Percentiles rank a stretch among this genome's conserved stretches.
Conservation (phyloP, 2,113 vertebrate genomes). For the Lepisosteus oculatus region DNA sequence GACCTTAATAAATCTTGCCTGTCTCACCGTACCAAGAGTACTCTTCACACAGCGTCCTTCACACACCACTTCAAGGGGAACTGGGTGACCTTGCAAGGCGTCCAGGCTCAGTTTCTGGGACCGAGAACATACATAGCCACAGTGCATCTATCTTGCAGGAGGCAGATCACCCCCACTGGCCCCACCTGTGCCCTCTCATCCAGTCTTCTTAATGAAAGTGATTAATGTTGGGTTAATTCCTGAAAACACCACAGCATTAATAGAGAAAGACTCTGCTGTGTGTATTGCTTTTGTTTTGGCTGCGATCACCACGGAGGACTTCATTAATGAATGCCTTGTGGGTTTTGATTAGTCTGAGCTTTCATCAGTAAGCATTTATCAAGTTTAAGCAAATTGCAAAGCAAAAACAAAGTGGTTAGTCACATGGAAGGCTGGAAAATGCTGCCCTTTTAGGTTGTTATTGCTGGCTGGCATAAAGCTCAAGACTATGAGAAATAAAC, state of each 20-base stretch:
- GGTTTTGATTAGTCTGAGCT: too few relatives aligned
- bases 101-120: conserved; percentile 54
- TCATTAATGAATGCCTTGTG: too few relatives aligned
- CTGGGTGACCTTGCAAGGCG: conserved; percentile 66
- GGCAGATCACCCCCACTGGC: neutral
- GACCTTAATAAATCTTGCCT: too few relatives aligned
- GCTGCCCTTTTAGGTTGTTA: too few relatives aligned
- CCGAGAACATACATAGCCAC: conserved; percentile 47
- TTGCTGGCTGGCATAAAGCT: too few relatives aligned
- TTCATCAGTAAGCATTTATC: too few relatives aligned
- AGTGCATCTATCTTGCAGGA: conserved; percentile 63
- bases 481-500: too few relatives aligned
- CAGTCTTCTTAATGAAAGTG: conserved; percentile 61
- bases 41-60: conserved; percentile 57
- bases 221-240: conserved; percentile 74
- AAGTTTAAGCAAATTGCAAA: too few relatives aligned
- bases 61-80: conserved; percentile 73
- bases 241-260: conserved; percentile 24
- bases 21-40: neutral
- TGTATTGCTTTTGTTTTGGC: too few relatives aligned
- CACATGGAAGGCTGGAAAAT: too few relatives aligned
- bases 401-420: too few relatives aligned
- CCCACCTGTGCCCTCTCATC: conserved; percentile 38
- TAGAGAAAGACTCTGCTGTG: neutral
- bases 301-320: too few relatives aligned